Base-by-base conservation (phyloP, 2,888 invertebrate genomes). In the Drosophila kuntzei region DNA sequence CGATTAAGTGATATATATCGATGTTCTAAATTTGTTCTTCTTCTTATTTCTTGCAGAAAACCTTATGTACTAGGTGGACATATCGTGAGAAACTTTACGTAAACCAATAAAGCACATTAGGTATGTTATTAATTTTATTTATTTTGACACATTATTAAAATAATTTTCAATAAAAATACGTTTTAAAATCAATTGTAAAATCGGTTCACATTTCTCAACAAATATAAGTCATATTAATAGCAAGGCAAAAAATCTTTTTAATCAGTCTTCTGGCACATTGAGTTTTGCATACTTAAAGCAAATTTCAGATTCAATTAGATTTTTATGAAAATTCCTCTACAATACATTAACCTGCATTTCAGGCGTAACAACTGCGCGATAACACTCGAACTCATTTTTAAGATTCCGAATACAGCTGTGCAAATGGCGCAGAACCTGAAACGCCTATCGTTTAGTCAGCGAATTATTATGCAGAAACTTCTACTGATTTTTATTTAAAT, bases 271-370 rank as follows among this genome's bases (percentile, higher is more conserved):
- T 32, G 29, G 20, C 11, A 18, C 47, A 57, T 60, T 60, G 14
- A 20, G 7, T 16, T 67, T 36, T 12, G 37, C 69, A 43, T 59
- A 66, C 64, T 59, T 64, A 14, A 11, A 29, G 34, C 18, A 34
- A 53, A 58, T 59, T 49, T 54, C 18, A 11, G 34, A 57, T 71
- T 32, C 12, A 47, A 43, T 55, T 64, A 22, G 32, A 12, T 41
- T 55, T 47, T 29, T 29, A 86, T 86, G 60, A 49, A 62, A 83
- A 80, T 83, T 79, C 66, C 51, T 39, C 8, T 55, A 37, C 59
- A 81, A 32, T 47, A 37, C 79, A 74, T 73, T 73, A 32, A 65
- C 32, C 63, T 60, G 83, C 65, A 72, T 57, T 60, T 72, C 25
- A 54, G 34, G 68, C 60, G 51, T 32, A 61, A 36, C 20, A 58